Percentiles rank a stretch among this genome's conserved stretches.
Conservation (phyloP, 2,888 invertebrate species). For the Brachycybe producta region DNA sequence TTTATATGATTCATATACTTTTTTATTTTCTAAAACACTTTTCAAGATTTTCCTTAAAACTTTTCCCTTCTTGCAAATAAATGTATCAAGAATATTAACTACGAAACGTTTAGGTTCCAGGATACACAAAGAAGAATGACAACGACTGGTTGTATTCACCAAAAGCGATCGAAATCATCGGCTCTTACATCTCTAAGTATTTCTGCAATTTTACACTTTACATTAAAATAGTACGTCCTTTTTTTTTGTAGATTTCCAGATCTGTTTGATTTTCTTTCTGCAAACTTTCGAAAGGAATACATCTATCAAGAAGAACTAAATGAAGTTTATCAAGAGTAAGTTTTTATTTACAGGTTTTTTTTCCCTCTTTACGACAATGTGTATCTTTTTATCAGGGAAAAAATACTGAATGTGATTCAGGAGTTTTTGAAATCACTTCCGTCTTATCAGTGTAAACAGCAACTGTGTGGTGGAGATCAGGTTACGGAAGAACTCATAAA, state of each 20-base stretch:
- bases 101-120: too few species aligned
- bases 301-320: constrained; percentile 6
- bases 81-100: too few species aligned
- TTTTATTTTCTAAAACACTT: too few species aligned
- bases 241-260: constrained; percentile 36
- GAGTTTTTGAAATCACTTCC: constrained; percentile 61
- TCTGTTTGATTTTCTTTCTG: constrained; percentile 27
- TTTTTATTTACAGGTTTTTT: too few species aligned
- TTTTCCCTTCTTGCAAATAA: too few species aligned
- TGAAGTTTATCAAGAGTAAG: too few species aligned
- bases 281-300: neutral
- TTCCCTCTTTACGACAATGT: too few species aligned
- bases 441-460: constrained; percentile 45
- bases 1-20: too few species aligned
- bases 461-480: constrained; percentile 54
- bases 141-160: constrained; percentile 65
- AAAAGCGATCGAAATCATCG: constrained; percentile 55
- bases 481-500: constrained; percentile 53
- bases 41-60: too few species aligned
- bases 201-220: constrained; percentile 22
- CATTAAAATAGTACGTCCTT: neutral
- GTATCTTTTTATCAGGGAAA: too few species aligned
- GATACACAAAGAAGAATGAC: constrained; percentile 58
- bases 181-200: constrained; percentile 49
- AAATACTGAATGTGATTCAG: constrained; percentile 35